Base-by-base conservation (phyloP, 2,113 vertebrate species). In the Diadophis punctatus region DNA sequence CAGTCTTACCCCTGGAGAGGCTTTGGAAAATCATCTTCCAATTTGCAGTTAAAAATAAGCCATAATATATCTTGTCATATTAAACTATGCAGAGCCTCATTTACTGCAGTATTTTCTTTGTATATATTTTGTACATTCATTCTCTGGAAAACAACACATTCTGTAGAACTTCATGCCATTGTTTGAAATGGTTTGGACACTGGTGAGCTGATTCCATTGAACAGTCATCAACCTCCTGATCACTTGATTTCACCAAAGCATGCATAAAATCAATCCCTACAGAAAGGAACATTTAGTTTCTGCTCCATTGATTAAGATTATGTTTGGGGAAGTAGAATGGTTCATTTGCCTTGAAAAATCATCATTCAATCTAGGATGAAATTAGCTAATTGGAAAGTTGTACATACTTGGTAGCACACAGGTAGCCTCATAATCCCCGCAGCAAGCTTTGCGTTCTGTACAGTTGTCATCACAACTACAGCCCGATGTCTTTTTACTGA, bases 341-440 rank as follows among this genome's bases (percentile, higher is more conserved):
- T 48, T 9, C 18, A 23, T 30, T 49, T 86, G 22, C 16, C 43
- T 51, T 30, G 49, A 46, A 25, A 51, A 51, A 87, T 7, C 27
- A 8, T 53, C 23, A 23, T 6, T 91, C 90, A 87, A 87, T 39
- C 43, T 39, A 87, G 11, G 56, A 1, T 86, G 58, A 87, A 1
- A 34, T 3, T 51, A 90, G 8, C 84, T 88, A 16, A 49, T 16
- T 1, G 3, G 11, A 55, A 55, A 11, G 2, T 5, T 27, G 88
- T 48, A 94, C 97, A 0, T 97, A 98, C 98, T 96, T 96, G 98
- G 95, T 87, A 96, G 55, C 89, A 97, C 56, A 0, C 98, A 98
- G 60, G 93, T 52, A 9, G 95, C 95, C 85, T 97, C 93, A 1
- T 98, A 98, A 94, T 98, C 98, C 97, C 96, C 97, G 94, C 98